Evolutionary conservation across 1,140 invertebrate species (phyloP).

Genomic region (Centruroides vittatus): DNA sequence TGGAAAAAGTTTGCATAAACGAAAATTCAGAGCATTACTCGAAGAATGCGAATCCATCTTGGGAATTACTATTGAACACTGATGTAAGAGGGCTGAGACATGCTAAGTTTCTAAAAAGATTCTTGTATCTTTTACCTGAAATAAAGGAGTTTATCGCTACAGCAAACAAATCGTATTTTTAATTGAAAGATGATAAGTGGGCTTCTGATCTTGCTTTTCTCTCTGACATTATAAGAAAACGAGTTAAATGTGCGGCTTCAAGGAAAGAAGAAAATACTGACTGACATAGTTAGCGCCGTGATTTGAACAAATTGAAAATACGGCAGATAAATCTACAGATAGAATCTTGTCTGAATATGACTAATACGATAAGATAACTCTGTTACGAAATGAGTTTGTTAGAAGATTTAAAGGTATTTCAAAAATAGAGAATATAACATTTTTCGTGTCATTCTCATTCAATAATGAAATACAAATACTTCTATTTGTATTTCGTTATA

Average conservation of each 20-base stretch:
- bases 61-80: too few species aligned
- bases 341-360: neutral
- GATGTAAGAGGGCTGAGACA: neutral
- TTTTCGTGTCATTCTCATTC: too few species aligned
- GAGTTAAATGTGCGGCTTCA: neutral
- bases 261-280: neutral
- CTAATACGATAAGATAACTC: neutral
- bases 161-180: neutral
- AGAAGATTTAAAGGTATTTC: neutral
- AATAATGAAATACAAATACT: too few species aligned
- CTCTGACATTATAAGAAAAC: neutral
- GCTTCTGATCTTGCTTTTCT: neutral
- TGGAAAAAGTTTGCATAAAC: neutral
- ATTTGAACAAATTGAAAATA: neutral
- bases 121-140: neutral
- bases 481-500: too few species aligned
- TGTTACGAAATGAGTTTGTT: too few species aligned
- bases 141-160: neutral
- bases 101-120: neutral
- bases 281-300: neutral
- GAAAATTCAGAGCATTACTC: neutral
- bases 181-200: constrained; percentile 1
- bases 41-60: too few species aligned
- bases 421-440: neutral
- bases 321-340: neutral